Base-by-base conservation (phyloP, 2,888 invertebrate genomes). In the Lomographa bimaculata region DNA sequence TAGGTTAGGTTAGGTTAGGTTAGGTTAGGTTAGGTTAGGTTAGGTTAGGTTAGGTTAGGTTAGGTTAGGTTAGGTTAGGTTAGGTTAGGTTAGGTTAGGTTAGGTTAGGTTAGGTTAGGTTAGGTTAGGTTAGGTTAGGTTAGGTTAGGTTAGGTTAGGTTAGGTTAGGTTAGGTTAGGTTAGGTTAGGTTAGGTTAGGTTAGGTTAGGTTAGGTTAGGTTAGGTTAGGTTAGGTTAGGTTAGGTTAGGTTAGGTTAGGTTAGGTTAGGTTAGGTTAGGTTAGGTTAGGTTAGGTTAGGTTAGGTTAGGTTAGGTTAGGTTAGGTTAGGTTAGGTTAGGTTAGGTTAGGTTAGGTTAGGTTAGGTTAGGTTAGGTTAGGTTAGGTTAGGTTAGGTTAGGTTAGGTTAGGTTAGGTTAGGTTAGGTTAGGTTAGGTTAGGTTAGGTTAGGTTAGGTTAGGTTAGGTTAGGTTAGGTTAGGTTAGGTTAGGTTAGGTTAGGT, bases 101-200 rank as follows among this genome's bases (percentile, higher is more conserved):
- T 40, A 29, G 44, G 44, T 44, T 44, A 38, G 44, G 44, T 44
- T 44, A 40, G 46, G 46, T 46, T 46, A 40, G 46, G 46, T 46
- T 44, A 38, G 44, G 44, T 44, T 44, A 38, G 44, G 44, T 44
- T 44, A 38, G 44, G 44, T 44, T 44, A 38, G 44, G 44, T 44
- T 44, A 38, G 44, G 44, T 44, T 44, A 36, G 44, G 44, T 44
- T 44, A 38, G 44, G 44, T 44, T 44, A 40, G 46, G 46, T 46
- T 46, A 40, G 46, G 46, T 46, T 38, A 30, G 38, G 38, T 38
- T 38, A 30, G 38, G 38, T 38, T 38, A 30, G 38, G 30, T 38
- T 39, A 41, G 45, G 38, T 50, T 43, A 40, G 45, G 42, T 50
- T 43, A 34, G 49, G 49, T 50, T 50, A 45, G 49, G 49, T 50